Evolutionary conservation across 2,113 vertebrate species (phyloP).

Genomic region (Pimephales promelas): DNA sequence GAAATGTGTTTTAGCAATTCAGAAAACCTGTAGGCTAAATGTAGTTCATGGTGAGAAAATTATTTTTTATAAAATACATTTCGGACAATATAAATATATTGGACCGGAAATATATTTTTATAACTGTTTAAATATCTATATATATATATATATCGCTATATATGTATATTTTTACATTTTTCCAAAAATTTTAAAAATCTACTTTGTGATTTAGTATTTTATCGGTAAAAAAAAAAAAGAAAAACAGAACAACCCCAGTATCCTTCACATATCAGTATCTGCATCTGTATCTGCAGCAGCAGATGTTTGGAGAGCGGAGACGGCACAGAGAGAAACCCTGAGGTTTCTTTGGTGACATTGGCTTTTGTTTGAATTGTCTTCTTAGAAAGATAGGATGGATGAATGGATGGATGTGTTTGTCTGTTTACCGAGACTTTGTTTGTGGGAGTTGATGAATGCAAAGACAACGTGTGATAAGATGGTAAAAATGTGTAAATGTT

Average conservation of each 20-base stretch:
- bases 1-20: too few relatives aligned
- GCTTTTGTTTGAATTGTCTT: constrained; percentile 9
- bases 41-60: not conserved
- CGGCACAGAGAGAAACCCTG: not conserved
- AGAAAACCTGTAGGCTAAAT: not conserved
- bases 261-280: not conserved
- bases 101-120: not conserved
- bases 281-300: not conserved
- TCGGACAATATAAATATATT: not conserved
- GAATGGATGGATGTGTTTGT: constrained; percentile 8
- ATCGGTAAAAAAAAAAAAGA: not conserved
- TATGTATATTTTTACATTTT: too few relatives aligned
- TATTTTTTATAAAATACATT: not conserved
- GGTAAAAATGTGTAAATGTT: constrained; percentile 12
- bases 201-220: not conserved
- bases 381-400: constrained; percentile 2
- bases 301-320: constrained; percentile 18
- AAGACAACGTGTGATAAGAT: constrained; percentile 21
- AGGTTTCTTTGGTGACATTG: not conserved
- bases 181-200: too few relatives aligned
- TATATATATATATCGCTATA: too few relatives aligned
- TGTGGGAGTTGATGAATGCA: constrained; percentile 17
- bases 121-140: not conserved
- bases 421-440: constrained; percentile 32
- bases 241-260: not conserved